phyloP scores from a whole-genome alignment of 1,140 invertebrate species.

The Triops cancriformis region DNA sequence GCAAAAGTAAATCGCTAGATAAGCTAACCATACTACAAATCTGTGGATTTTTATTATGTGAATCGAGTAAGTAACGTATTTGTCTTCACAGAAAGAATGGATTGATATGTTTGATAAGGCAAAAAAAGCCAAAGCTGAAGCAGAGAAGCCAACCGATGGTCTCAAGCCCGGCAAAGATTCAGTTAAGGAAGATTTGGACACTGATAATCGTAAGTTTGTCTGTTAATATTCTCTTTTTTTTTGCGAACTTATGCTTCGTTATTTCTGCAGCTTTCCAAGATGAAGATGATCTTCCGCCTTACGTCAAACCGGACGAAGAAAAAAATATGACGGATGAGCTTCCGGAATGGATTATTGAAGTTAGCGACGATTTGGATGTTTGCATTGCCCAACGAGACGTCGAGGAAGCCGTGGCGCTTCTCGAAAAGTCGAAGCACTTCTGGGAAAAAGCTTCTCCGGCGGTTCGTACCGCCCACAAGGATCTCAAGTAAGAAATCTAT shows the following conservation, averaged over 20 bases:
- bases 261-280: slow-evolving; percentile 31
- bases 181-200: slow-evolving; percentile 22
- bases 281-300: slow-evolving; percentile 26
- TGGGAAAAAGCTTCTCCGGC: slow-evolving; percentile 30
- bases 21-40: background rate
- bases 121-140: slow-evolving; percentile 66
- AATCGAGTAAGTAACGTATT: slow-evolving; percentile 17
- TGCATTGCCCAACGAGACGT: slow-evolving; percentile 95
- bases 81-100: slow-evolving; percentile 71
- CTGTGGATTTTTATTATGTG: background rate
- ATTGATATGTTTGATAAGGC: slow-evolving; percentile 84
- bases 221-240: background rate
- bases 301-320: background rate
- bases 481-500: slow-evolving; percentile 33
- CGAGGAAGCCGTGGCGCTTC: slow-evolving; percentile 80
- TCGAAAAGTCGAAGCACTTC: slow-evolving; percentile 62
- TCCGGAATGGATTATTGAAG: slow-evolving; percentile 84
- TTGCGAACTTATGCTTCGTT: background rate
- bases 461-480: slow-evolving; percentile 31
- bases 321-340: slow-evolving; percentile 77
- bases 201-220: slow-evolving; percentile 28
- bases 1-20: slow-evolving; percentile 49
- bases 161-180: slow-evolving; percentile 21
- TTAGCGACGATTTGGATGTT: slow-evolving; percentile 91
- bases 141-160: slow-evolving; percentile 29